Percentiles rank a stretch among this genome's conserved stretches.
Evolutionary conservation across 2,888 invertebrate species (phyloP).

Genomic region (Clitarchus hookeri): DNA sequence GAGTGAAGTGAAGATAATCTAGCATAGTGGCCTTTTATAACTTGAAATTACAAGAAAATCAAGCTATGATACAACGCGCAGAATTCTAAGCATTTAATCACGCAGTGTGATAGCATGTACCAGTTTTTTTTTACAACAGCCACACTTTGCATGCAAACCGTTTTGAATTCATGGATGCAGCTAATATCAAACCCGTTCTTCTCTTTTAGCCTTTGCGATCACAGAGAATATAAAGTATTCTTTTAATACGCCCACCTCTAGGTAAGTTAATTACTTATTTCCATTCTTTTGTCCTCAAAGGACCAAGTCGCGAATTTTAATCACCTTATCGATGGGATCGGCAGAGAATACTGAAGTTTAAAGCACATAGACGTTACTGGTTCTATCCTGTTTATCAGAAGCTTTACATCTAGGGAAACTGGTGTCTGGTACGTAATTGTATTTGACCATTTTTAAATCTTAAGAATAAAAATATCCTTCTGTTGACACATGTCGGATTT

Average conservation of each 20-base stretch:
- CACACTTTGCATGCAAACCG: neutral
- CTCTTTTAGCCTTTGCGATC: neutral
- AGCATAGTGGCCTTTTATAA: too few relatives aligned
- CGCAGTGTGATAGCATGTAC: neutral
- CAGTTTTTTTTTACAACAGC: neutral
- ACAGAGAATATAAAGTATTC: neutral
- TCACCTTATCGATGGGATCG: neutral
- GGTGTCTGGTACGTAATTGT: too few relatives aligned
- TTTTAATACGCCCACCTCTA: neutral
- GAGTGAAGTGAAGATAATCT: too few relatives aligned
- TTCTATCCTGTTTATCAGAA: too few relatives aligned
- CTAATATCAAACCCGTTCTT: neutral
- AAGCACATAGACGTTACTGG: neutral
- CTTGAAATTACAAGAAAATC: too few relatives aligned
- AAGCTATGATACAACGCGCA: too few relatives aligned
- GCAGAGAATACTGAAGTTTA: neutral
- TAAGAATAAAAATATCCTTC: too few relatives aligned
- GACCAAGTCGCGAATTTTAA: neutral
- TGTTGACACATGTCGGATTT: too few relatives aligned
- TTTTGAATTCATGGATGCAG: neutral
- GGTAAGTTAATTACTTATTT: slow-evolving; percentile 9
- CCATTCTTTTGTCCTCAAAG: neutral
- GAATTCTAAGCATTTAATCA: too few relatives aligned
- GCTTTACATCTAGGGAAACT: too few relatives aligned
- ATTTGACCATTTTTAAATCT: too few relatives aligned